A percentile compares a stretch with the other conserved stretches of the same genome.
Evolutionary conservation across 2,797 vertebrate species (phyloP).

Genomic region (Danio jaintianensis): DNA sequence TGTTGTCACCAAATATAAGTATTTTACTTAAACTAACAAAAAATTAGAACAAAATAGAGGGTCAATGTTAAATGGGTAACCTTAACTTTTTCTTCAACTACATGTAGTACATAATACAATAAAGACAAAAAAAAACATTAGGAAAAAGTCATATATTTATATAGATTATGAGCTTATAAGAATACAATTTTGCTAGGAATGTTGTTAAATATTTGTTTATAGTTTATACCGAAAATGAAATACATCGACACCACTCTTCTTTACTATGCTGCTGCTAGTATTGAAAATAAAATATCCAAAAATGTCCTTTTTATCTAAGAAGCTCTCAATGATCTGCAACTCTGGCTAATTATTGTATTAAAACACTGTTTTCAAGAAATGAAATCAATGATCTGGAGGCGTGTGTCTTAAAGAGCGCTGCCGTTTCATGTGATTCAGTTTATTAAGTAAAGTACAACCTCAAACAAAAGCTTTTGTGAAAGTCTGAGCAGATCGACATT

Average conservation of each 20-base stretch:
- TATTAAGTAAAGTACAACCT: constrained; percentile 47
- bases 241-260: background rate
- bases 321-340: constrained; percentile 1
- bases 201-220: background rate
- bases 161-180: no score
- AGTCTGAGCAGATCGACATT: constrained; percentile 47
- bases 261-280: background rate
- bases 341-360: constrained; percentile 7
- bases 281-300: constrained; percentile 22
- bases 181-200: background rate
- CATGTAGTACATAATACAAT: no score
- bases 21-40: no score
- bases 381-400: constrained; percentile 25
- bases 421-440: constrained; percentile 36
- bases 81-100: no score
- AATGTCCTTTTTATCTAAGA: constrained; percentile 27
- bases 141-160: no score
- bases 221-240: background rate
- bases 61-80: no score
- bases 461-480: constrained; percentile 40
- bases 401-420: constrained; percentile 16
- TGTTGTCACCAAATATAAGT: no score
- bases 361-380: constrained; percentile 28
- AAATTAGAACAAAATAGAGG: no score
- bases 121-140: no score